Base-by-base conservation (phyloP, 2,113 vertebrate species). In the Syngnathus scovelli region DNA sequence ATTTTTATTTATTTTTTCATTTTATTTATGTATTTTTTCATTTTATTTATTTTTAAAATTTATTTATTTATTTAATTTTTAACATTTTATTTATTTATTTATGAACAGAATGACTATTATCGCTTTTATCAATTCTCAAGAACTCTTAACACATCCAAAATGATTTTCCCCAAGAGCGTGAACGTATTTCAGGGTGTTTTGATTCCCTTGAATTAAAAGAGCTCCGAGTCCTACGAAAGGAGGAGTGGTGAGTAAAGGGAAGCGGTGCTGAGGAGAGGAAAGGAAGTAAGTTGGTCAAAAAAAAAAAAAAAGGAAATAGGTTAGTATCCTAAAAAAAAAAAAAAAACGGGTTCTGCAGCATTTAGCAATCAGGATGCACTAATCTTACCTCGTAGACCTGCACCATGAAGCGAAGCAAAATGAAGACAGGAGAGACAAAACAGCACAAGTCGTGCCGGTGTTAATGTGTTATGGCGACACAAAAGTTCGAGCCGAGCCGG, bases 371-470 rank as follows among this genome's bases (percentile, higher is more conserved):
- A 78, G 89, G 84, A 82, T 83, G 66, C 75, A 68, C 92, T 89
- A 80, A 55, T 90, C 96, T 99, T 99, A 99, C 96, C 96, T 99
- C 96, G 75, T 95, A 95, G 81, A 99, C 96, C 96, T 99, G 95
- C 91, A 93, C 59, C 87, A 89, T 91, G 92, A 92, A 92, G 91
- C 69, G 89, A 91, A 95, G 94, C 94, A 91, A 91, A 61, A 85
- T 82, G 77, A 81, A 83, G 78, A 88, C 82, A 88, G 80, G 27
- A 82, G 61, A 88, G 88, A 92, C 83, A 91, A 88, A 88, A 90
- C 83, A 89, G 75, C 77, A 86, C 80, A 89, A 66, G 73, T 75
- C 55, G 43, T 8, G 68, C 43, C 60, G 67, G 74, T 54, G 79
- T 78, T 78, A 67, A 65, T 75, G 70, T 37, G 66, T 70, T 19